phyloP scores from a whole-genome alignment of 2,113 vertebrate genomes.

The Formicarius rufipectus region DNA sequence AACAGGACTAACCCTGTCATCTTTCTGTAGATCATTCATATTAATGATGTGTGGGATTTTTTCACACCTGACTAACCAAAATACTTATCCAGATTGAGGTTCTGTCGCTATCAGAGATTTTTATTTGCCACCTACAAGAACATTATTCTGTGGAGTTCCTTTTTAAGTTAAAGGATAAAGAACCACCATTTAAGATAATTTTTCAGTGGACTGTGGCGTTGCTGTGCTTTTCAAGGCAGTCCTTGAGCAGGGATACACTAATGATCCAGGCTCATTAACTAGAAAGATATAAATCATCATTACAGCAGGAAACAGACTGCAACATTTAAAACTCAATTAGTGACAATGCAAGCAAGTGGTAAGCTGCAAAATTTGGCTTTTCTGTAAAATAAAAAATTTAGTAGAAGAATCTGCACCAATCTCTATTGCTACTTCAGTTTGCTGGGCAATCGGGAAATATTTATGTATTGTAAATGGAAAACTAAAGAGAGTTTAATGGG shows the following conservation, averaged over 20 bases:
- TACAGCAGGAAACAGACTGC: conserved; percentile 25
- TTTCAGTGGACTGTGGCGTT: neutral
- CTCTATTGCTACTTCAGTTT: neutral
- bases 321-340: conserved; percentile 33
- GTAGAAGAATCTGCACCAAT: neutral
- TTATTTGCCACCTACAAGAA: neutral
- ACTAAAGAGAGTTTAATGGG: neutral
- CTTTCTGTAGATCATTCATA: neutral
- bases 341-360: neutral
- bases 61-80: neutral
- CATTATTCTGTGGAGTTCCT: neutral
- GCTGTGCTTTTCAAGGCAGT: neutral
- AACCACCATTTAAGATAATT: neutral
- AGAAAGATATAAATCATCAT: neutral
- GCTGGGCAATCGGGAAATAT: neutral
- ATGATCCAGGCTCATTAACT: neutral
- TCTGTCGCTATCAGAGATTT: neutral
- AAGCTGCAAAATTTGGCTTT: neutral
- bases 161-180: neutral
- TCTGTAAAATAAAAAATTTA: neutral
- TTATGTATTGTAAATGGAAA: neutral
- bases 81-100: neutral
- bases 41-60: neutral
- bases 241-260: neutral
- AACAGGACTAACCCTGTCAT: neutral